Conservation (phyloP, 2,888 invertebrate genomes). For the Carpatolechia fugitivella region DNA sequence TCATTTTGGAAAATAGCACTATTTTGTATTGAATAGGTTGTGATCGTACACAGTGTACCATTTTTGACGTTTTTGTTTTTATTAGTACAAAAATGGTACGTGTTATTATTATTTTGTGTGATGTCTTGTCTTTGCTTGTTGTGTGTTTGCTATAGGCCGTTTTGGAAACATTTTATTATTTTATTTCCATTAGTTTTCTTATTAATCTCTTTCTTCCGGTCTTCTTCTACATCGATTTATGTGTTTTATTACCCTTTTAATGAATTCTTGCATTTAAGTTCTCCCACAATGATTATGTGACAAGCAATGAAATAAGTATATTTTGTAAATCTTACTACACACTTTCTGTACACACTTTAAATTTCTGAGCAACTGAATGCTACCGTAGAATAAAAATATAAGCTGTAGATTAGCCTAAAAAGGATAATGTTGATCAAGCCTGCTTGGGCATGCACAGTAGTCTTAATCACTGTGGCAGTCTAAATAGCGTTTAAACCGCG, state of each 20-base stretch:
- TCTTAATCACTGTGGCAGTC: slow-evolving; percentile 41
- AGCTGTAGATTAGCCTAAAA: not conserved
- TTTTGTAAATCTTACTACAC: slow-evolving; percentile 9
- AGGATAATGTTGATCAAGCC: slow-evolving; percentile 29
- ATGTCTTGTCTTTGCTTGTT: slow-evolving; percentile 73
- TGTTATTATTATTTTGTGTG: slow-evolving; percentile 59
- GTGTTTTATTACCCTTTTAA: not conserved
- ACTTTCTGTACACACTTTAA: slow-evolving; percentile 15
- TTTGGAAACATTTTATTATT: slow-evolving; percentile 70
- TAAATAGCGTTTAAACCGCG: slow-evolving; percentile 50
- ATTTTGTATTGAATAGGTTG: slow-evolving; percentile 53
- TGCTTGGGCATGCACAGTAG: slow-evolving; percentile 58
- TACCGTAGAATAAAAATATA: slow-evolving; percentile 1
- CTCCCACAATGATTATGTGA: slow-evolving; percentile 6
- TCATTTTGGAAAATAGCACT: slow-evolving; percentile 61
- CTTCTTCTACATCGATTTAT: slow-evolving; percentile 50
- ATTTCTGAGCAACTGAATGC: slow-evolving; percentile 20
- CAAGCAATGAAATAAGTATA: slow-evolving; percentile 8
- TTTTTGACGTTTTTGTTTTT: slow-evolving; percentile 60
- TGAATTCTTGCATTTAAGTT: not conserved
- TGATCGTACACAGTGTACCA: slow-evolving; percentile 58
- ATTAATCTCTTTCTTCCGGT: slow-evolving; percentile 52
- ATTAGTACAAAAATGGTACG: slow-evolving; percentile 52
- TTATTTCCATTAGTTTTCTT: slow-evolving; percentile 40
- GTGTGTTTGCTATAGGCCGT: slow-evolving; percentile 79